Evolutionary conservation across 2,113 vertebrate genomes (phyloP), one percentile per base, ranked within the genome.

Genomic region (Hemibagrus wyckioides): DNA sequence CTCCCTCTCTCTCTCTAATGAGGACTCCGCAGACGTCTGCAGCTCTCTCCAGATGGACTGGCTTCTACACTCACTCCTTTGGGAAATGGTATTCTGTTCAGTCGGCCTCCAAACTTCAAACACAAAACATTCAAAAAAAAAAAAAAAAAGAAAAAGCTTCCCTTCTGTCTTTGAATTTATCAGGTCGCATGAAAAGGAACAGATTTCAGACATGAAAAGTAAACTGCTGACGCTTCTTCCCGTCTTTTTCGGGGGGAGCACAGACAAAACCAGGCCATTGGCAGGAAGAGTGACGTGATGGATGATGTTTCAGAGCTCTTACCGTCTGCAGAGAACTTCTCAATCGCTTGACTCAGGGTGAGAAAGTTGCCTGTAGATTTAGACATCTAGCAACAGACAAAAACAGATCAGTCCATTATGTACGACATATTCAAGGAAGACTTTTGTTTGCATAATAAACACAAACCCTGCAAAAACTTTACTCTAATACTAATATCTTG

Each of bases 281-380:
- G n/a, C 0, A 36, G 44, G 56, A 82, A 33, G 0, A 61, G 25
- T 52, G 21, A 28, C 23, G 48, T 67, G 6, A 6, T 25, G 67
- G 65, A 21, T 2, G 65, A 65, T 25, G 85, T 81, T 81, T 56
- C 9, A 41, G 2, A 10, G 21, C 28, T 90, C 92, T 93, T 92
- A 99, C 98, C 98, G 88, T 99, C 98, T 76, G 98, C 98, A 93
- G 98, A 99, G 93, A 98, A 99, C 93, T 98, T 99, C 82, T 95
- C 94, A 85, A 99, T 88, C 90, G 98, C 97, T 91, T 99, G 94
- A 73, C 41, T 90, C 85, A 99, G 93, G 76, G 97, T 99, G 81
- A 99, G 97, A 90, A 99, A 99, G 94, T 99, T 99, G 90, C 98
- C 98, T 48, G 98, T 99, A 69, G 98, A 99, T 93, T 99, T 99